Base-by-base conservation (phyloP, 1,140 invertebrate species). In the Euura lappo region DNA sequence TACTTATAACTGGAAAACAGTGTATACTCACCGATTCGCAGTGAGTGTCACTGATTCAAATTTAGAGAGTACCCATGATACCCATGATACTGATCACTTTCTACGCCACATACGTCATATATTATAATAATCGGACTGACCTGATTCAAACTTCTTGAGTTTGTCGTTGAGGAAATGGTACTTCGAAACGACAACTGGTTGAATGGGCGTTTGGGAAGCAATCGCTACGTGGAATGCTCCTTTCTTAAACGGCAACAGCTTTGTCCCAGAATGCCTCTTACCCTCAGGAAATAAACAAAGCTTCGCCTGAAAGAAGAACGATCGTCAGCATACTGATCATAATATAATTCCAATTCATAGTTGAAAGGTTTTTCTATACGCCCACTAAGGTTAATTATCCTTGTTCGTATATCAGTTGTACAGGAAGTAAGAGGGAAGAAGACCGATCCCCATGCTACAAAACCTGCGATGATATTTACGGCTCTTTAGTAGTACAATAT, bases 221-320 rank as follows among this genome's bases (percentile, higher is more conserved):
- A 98, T 88, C 1, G 97, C 97, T 74, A 98, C 92, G 85, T 98
- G 95, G 86, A 98, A 99, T 2, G 95, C 96, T 1, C 97, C 97
- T 87, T 98, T 98, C 83, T 98, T 98, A 80, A 96, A 95, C 2
- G 94, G 93, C 76, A 95, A 78, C 51, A 96, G 84, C 6, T 90
- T 90, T 10, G 91, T 90, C 44, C 91, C 90, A 8, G 89, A 87
- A 77, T 94, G 90, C 51, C 94, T 86, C 47, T 93, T 95, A 10
- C 94, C 94, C 87, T 96, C 94, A 2, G 94, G 94, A 84, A 96
- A 96, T 73, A 96, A 89, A 72, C 94, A 88, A 44, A 94, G 85
- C 81, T 92, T 92, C 6, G 91, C 89, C 92, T 94, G 82, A 45
- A 88, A 88, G 71, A 74, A 76, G 72, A 74, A 73, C 71, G 72